Base-by-base conservation (phyloP, 2,797 vertebrate genomes). In the Neostethus bicornis region DNA sequence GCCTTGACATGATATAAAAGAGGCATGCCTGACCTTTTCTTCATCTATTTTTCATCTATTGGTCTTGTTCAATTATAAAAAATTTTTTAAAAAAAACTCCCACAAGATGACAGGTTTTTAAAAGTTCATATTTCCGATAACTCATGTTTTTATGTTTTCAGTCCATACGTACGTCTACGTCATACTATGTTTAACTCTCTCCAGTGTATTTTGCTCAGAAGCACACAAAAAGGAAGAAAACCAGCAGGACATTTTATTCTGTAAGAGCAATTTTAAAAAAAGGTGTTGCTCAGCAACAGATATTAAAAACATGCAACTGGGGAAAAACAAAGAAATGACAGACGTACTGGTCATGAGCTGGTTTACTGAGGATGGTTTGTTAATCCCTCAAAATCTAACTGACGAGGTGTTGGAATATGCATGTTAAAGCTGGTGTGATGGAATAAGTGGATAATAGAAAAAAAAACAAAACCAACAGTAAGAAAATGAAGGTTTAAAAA, bases 221-320 rank as follows among this genome's bases (percentile, higher is more conserved):
- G 41, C 34, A 47, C 17, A 58, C 29, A 16, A 6, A n/a, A 8
- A 37, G 38, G 20, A 19, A 39, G 19, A 1, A 57, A 69, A 48
- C 23, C 39, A 56, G 41, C 7, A 58, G 4, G 39, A 46, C 25
- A 26, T 52, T 70, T 64, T 23, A 59, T 61, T 32, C 0, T 26
- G 35, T 53, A 1, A 10, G 42, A 38, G 51, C 47, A 62, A 53
- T 51, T 56, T 7, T 48, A 66, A 29, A 24, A 29, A 29, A 21
- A 61, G 1, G 10, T 51, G 77, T 79, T 79, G 72, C 81, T 57
- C 1, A 12, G 80, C 46, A 83, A 77, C 71, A 43, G 17, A 46
- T 45, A 65, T 57, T 34, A 46, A 25, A 51, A 37, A 61, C 44
- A n/a, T 7, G 34, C 59, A 51, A 34, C 57, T 28, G 35, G 12